Evolutionary conservation across 2,113 vertebrate species (phyloP), one percentile per base, ranked within the genome.

Genomic region (Ranitomeya imitator): DNA sequence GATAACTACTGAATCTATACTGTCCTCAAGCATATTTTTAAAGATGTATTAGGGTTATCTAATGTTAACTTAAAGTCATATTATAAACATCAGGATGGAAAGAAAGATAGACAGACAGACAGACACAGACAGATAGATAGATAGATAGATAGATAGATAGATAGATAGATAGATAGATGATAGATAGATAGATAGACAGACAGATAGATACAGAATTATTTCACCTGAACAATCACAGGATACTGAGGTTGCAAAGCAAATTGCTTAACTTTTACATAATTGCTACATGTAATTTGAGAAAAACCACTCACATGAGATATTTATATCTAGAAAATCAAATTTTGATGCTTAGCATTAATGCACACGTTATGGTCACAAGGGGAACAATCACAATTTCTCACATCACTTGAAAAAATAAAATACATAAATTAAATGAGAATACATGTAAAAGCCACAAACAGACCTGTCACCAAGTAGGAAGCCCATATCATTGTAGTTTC

Each of bases 221-320:
- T 51, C 31, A 19, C n/a, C 26, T 31, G 26, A 31, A 76, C n/a
- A 86, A 63, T 79, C 10, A 7, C 45, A 88, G 63, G 89, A 90
- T 92, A 91, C 90, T 91, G 89, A 76, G 83, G 87, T 90, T 87
- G 26, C 6, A 86, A 86, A 90, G 90, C 82, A 88, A 0, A 0
- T 1, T 31, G 26, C 26, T 31, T 31, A 31, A 31, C 26, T 1
- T 77, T 93, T 92, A 74, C 85, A 92, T 92, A 93, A 92, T 90
- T 91, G 45, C 78, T 85, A 74, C 89, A 21, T 89, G 21, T 16
- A 85, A 26, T 88, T 87, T 89, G 1, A 77, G 87, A 31, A 88
- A 88, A 93, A 90, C 13, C 90, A 92, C 89, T 91, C 31, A 91
- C 90, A 90, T 31, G 26, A 92, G 80, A 89, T 83, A 91, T 80